Percentiles rank a stretch among this genome's conserved stretches.
Evolutionary conservation across 2,113 vertebrate species (phyloP).

Genomic region (Ictalurus punctatus): DNA sequence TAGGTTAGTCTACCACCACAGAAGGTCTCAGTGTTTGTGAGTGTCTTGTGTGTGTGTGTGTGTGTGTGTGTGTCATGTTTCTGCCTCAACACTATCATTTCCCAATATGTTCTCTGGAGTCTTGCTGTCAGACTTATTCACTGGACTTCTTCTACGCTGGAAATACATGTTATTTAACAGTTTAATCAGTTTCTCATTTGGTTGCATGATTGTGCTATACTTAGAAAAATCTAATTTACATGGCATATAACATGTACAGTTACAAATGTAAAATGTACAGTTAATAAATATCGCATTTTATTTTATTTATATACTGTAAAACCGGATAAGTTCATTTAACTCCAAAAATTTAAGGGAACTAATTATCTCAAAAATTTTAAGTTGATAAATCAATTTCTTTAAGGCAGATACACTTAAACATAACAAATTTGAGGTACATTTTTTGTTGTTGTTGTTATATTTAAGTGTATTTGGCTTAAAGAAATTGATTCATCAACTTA

Average conservation of each 20-base stretch:
- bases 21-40: not conserved
- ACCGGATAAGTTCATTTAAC: too few relatives aligned
- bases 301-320: not conserved
- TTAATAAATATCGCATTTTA: not conserved
- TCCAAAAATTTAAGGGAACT: too few relatives aligned
- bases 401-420: too few relatives aligned
- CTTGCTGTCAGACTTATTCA: conserved; percentile 28
- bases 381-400: too few relatives aligned
- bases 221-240: not conserved
- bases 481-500: too few relatives aligned
- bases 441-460: too few relatives aligned
- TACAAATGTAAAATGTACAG: not conserved
- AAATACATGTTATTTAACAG: not conserved
- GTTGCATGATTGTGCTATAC: not conserved
- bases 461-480: too few relatives aligned
- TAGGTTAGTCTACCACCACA: conserved; percentile 27
- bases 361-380: too few relatives aligned
- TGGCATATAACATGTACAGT: not conserved
- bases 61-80: conserved; percentile 13
- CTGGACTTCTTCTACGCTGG: conserved; percentile 5
- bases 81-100: conserved; percentile 15
- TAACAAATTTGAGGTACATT: too few relatives aligned
- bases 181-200: conserved; percentile 5
- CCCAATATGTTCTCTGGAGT: conserved; percentile 25
- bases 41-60: not conserved